Percentiles rank a stretch among this genome's conserved stretches.
phyloP scores from a whole-genome alignment of 1,140 invertebrate genomes.

The Carposina sasakii region DNA sequence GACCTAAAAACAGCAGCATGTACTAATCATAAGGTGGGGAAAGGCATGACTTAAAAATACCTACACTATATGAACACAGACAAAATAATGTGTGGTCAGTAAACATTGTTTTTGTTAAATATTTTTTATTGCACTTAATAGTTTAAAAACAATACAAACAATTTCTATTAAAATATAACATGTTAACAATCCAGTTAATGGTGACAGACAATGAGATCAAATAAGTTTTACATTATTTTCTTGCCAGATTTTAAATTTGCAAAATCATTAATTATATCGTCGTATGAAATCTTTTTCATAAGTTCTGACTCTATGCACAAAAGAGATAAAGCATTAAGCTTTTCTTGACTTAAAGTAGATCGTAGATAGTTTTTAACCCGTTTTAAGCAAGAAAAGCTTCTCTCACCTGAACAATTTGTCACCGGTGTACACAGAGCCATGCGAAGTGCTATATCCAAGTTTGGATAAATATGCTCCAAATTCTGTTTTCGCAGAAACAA shows the following conservation, averaged over 20 bases:
- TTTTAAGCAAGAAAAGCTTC: slow-evolving; percentile 1
- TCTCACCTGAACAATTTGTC: background rate
- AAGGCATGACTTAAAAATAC: no score
- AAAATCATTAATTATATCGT: slow-evolving; percentile 6
- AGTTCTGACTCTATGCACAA: slow-evolving; percentile 18
- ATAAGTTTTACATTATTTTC: slow-evolving; percentile 14
- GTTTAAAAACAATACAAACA: no score
- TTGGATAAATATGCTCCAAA: background rate
- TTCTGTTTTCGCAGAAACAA: background rate
- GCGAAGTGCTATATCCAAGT: slow-evolving; percentile 1
- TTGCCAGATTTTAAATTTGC: slow-evolving; percentile 15
- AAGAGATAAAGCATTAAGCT: slow-evolving; percentile 16
- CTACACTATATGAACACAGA: no score
- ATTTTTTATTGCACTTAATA: no score
- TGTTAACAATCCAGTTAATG: no score
- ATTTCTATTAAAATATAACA: no score
- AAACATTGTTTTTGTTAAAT: no score
- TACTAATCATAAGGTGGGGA: no score
- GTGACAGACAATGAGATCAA: no score
- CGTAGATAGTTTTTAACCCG: slow-evolving; percentile 10
- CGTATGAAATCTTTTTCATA: slow-evolving; percentile 11
- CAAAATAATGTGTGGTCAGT: no score
- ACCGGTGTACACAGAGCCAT: background rate
- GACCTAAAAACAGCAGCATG: no score
- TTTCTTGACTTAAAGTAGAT: slow-evolving; percentile 17